Evolutionary conservation across 2,797 vertebrate species (phyloP), one percentile per base, ranked within the genome.

Genomic region (Eurystomus glaucurus): DNA sequence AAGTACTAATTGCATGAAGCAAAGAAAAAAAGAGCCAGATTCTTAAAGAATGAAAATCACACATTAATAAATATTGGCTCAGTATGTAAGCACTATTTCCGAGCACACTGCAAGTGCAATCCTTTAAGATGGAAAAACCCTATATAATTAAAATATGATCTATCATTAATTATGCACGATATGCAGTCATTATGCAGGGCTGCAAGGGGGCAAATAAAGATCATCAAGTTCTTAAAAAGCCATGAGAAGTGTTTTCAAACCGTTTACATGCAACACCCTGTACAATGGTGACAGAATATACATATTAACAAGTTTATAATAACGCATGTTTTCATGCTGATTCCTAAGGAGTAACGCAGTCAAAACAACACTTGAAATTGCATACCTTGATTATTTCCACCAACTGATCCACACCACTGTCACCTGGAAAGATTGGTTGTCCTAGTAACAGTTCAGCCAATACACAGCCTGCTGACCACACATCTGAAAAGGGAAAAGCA

Each of bases 381-480:
- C 97, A 96, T 98, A 99, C 99, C 99, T 99, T 99, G 97, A 99
- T 99, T 96, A 99, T 99, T 98, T 99, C 99, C 95, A 99, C 99
- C 99, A 99, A 98, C 79, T 99, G 99, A 99, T 99, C 99, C 97
- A 99, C 99, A 94, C 99, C 99, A 90, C 99, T 99, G 98, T 99
- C 99, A 65, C 99, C 99, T 46, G 99, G 99, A 98, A 99, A 99
- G 98, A 99, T 99, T 16, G 99, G 99, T 97, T 99, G 99, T 97
- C 99, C 99, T 98, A 99, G 98, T 98, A 99, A 99, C 97, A 99
- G 99, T 97, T 99, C 99, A 84, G 99, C 99, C 97, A 99, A 98
- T 91, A 99, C 99, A 69, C 99, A 99, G 95, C 99, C 99, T 65
- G 99, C 99, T 98, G 99, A 99, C 99, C 99, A 99, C 96, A 99